Percentiles rank a stretch among this genome's conserved stretches.
phyloP scores from a whole-genome alignment of 2,113 vertebrate species.

The Eurypyga helias region DNA sequence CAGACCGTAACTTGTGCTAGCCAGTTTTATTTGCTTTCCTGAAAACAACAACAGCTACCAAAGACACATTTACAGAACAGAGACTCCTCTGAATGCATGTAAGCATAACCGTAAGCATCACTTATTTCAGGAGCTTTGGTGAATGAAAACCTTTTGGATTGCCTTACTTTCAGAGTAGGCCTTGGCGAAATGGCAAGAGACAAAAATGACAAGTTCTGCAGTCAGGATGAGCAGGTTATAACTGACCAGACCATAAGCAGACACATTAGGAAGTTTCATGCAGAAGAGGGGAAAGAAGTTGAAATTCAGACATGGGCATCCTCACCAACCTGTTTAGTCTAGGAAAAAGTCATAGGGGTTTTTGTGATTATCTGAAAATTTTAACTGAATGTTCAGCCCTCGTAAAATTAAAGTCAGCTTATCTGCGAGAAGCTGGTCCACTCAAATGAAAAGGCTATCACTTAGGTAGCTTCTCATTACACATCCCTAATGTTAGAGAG shows the following conservation, averaged over 20 bases:
- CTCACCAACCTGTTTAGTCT: neutral
- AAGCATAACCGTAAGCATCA: neutral
- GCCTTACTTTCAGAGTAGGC: neutral
- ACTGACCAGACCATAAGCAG: neutral
- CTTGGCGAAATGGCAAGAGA: neutral
- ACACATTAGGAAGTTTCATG: neutral
- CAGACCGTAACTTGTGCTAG: neutral
- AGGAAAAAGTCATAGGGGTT: neutral
- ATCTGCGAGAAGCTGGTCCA: neutral
- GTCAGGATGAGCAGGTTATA: neutral
- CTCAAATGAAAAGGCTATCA: neutral
- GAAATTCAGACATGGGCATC: neutral
- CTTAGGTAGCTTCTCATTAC: neutral
- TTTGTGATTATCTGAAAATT: neutral
- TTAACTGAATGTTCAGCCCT: neutral
- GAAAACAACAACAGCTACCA: neutral
- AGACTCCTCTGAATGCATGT: neutral
- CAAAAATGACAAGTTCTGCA: neutral
- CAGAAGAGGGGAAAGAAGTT: neutral
- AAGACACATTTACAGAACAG: neutral
- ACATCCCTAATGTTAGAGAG: neutral
- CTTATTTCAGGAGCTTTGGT: neutral
- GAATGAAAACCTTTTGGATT: neutral
- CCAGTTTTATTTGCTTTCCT: neutral
- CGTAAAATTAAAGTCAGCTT: neutral